Conservation (phyloP, 2,113 vertebrate species). For the Uropsilus gracilis region DNA sequence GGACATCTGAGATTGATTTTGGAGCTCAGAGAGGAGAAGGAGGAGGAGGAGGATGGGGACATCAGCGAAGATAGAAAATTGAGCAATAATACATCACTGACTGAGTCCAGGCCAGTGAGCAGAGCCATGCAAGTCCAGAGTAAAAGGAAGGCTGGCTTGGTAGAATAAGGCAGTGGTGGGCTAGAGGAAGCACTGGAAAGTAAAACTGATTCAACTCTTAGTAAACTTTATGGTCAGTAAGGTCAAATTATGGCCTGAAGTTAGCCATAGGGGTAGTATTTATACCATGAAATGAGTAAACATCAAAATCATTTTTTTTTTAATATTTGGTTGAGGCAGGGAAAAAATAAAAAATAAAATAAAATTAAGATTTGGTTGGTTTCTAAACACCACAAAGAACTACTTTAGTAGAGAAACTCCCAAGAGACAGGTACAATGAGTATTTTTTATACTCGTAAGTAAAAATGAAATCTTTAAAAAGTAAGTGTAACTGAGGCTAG, state of each 20-base stretch:
- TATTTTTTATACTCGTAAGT: background rate
- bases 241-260: background rate
- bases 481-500: background rate
- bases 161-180: background rate
- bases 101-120: background rate
- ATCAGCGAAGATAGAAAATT: background rate
- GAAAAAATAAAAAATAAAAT: too few species aligned
- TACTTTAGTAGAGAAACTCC: background rate
- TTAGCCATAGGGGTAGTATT: background rate
- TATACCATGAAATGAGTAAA: background rate
- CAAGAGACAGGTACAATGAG: background rate
- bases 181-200: background rate
- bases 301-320: background rate
- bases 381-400: background rate
- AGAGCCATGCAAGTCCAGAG: background rate
- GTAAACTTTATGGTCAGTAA: background rate
- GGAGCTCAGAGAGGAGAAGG: background rate
- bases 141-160: background rate
- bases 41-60: background rate
- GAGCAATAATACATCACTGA: too few species aligned
- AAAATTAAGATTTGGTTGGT: background rate
- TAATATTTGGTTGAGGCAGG: too few species aligned
- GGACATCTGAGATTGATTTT: background rate
- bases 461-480: background rate
- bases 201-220: background rate